Conservation (phyloP, 2,797 vertebrate species). For the Bovichtus variegatus region DNA sequence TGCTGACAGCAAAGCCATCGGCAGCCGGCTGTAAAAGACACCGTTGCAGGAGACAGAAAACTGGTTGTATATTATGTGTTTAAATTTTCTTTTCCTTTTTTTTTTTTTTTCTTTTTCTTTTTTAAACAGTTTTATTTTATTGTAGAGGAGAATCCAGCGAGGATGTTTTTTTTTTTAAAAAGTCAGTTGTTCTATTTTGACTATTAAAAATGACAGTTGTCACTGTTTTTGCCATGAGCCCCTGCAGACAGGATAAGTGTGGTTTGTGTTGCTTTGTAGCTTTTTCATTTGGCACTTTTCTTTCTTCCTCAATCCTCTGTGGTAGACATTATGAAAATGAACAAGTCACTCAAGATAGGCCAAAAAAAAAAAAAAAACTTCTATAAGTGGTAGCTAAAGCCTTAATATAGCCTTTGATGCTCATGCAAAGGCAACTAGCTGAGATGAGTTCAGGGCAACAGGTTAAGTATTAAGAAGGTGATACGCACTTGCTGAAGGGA, state of each 20-base stretch:
- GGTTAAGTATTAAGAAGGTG: slow-evolving; percentile 18
- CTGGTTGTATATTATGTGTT: slow-evolving; percentile 82
- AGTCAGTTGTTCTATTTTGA: slow-evolving; percentile 64
- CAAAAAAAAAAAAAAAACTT: slow-evolving; percentile 1
- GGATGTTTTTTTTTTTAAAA: slow-evolving; percentile 84
- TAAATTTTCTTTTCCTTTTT: slow-evolving; percentile 75
- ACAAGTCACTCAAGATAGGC: slow-evolving; percentile 44
- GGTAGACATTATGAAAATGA: slow-evolving; percentile 26
- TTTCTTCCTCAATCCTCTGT: slow-evolving; percentile 42
- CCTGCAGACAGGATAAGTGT: slow-evolving; percentile 60
- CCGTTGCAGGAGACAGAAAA: slow-evolving; percentile 48
- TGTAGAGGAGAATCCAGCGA: slow-evolving; percentile 67
- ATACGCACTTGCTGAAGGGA: slow-evolving; percentile 28
- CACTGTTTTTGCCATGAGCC: slow-evolving; percentile 51
- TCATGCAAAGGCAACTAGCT: not conserved
- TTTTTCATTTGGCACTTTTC: slow-evolving; percentile 61
- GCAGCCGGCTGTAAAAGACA: slow-evolving; percentile 35
- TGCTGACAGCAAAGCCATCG: slow-evolving; percentile 16
- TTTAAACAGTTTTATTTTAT: slow-evolving; percentile 79
- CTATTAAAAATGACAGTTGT: slow-evolving; percentile 55
- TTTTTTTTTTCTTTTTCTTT: slow-evolving; percentile 61
- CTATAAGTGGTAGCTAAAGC: slow-evolving; percentile 34
- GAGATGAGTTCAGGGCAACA: slow-evolving; percentile 31
- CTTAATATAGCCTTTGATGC: slow-evolving; percentile 31
- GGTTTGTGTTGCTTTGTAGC: slow-evolving; percentile 58